Percentiles rank a stretch among this genome's conserved stretches.
These are phyloP conservation scores for Drosophila nasuta DNA, from an alignment of 1,140 invertebrate species.

Conservation along the genomic window DNA sequence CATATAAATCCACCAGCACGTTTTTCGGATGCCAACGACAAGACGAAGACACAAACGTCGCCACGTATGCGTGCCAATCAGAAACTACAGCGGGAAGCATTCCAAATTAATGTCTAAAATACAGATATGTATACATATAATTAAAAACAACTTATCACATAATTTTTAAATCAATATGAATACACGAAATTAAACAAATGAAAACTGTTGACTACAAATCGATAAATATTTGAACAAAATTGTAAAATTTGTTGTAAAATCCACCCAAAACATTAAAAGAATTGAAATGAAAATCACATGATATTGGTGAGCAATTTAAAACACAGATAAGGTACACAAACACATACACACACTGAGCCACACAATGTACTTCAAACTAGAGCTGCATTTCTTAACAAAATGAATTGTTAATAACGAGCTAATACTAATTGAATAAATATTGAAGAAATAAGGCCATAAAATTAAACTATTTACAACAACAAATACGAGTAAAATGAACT, in stretches of 20 bases:
- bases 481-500: conserved; percentile 33
- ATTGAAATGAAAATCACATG: neutral
- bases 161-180: conserved; percentile 38
- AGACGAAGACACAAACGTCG: conserved; percentile 85
- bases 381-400: conserved; percentile 47
- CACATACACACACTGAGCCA: conserved; percentile 14
- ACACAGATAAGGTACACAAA: conserved; percentile 28
- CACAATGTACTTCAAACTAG: conserved; percentile 29
- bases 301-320: conserved; percentile 24
- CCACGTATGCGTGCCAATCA: conserved; percentile 85
- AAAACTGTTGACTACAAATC: conserved; percentile 22
- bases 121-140: conserved; percentile 15
- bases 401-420: conserved; percentile 35
- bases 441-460: conserved; percentile 11
- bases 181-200: conserved; percentile 37
- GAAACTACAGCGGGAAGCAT: conserved; percentile 88
- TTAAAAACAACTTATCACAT: conserved; percentile 19
- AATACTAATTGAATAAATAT: conserved; percentile 37
- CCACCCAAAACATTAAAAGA: conserved; percentile 36
- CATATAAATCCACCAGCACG: conserved; percentile 90
- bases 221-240: conserved; percentile 38
- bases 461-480: conserved; percentile 70
- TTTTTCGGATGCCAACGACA: conserved; percentile 89
- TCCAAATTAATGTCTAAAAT: conserved; percentile 89
- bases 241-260: conserved; percentile 76